These are phyloP conservation scores for Rhabdornis inornatus DNA, from an alignment of 2,113 vertebrate genomes.

Conservation along the genomic window DNA sequence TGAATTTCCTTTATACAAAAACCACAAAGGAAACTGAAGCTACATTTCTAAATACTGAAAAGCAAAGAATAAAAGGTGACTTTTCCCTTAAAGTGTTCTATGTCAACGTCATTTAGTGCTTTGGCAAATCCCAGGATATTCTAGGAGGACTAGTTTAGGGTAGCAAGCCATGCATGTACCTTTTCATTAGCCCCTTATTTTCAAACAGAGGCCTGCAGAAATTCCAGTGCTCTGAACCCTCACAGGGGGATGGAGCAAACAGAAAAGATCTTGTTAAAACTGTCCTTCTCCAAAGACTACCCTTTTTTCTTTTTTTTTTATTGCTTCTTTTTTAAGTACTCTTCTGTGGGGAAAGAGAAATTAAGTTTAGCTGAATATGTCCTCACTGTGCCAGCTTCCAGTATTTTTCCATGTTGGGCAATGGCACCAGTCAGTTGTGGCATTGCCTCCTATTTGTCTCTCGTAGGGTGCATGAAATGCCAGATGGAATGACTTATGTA, in stretches of 20 bases:
- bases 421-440: background rate
- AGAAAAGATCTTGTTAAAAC: slow-evolving; percentile 64
- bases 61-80: slow-evolving; percentile 64
- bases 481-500: background rate
- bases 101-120: slow-evolving; percentile 59
- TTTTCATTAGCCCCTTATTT: slow-evolving; percentile 64
- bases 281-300: slow-evolving; percentile 47
- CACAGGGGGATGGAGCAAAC: slow-evolving; percentile 52
- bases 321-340: background rate
- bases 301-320: background rate
- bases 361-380: background rate
- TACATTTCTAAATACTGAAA: slow-evolving; percentile 61
- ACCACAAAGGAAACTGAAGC: slow-evolving; percentile 47
- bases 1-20: slow-evolving; percentile 63
- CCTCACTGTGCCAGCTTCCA: background rate
- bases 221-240: slow-evolving; percentile 52
- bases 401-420: background rate
- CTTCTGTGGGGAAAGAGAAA: background rate
- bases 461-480: background rate
- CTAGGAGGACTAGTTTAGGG: slow-evolving; percentile 52
- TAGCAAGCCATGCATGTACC: slow-evolving; percentile 39
- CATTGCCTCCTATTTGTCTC: background rate
- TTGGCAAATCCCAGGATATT: slow-evolving; percentile 64
- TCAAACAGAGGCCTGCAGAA: slow-evolving; percentile 48
- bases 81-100: slow-evolving; percentile 49